Base-by-base conservation (phyloP, 2,113 vertebrate species). In the Tiliqua scincoides region DNA sequence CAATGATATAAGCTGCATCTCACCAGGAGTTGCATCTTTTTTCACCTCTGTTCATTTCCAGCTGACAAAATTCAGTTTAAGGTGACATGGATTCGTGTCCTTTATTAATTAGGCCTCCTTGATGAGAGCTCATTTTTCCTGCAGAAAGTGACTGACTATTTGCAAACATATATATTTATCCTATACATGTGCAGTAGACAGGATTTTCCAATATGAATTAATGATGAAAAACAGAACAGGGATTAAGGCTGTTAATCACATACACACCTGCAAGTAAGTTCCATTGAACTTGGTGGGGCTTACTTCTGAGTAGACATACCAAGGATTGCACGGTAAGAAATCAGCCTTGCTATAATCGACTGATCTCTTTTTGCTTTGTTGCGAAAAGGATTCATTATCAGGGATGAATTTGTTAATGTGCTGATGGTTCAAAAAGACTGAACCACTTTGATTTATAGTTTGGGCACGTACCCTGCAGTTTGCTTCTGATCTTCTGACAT, bases 1-100 rank as follows among this genome's bases (percentile, higher is more conserved):
- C 87, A 95, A 93, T 89, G 92, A 3, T 23, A 91, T 84, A 74
- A 4, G 61, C 82, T 88, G 48, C 84, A 27, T 91, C 88, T 95
- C 88, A 93, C 77, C 32, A 8, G 82, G 87, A 87, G 86, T 93
- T 88, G 52, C 23, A 9, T 73, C 37, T 89, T 90, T 88, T 91
- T 40, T 15, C 15, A 20, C 20, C 65, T 23, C 89, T 83, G 0
- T 89, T 73, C 27, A 88, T 91, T 83, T 89, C 27, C 89, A 87
- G 93, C 80, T 88, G 85, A 89, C n/a, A 1, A 83, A 6, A 2
- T 1, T 65, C 48, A 72, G 67, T 59, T 25, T 54, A 79, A 85
- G 80, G 62, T 76, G 89, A 84, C 86, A 61, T 35, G 57, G 74
- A 14, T 32, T 67, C 70, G 83, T 88, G 91, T 59, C 18, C 25